Evolutionary conservation across 1,140 invertebrate genomes (phyloP).

Genomic region (Campoletis sonorensis): DNA sequence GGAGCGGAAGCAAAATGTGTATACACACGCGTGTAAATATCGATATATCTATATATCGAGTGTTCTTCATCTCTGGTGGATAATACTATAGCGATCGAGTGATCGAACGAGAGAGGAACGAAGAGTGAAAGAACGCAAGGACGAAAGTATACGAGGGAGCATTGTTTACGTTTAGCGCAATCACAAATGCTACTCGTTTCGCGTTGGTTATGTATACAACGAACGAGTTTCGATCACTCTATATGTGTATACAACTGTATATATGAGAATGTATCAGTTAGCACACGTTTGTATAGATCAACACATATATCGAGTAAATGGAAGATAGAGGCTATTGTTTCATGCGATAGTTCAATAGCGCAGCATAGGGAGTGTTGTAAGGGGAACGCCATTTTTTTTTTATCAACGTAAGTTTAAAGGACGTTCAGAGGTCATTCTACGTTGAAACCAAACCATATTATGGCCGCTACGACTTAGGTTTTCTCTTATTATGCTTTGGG

Average conservation of each 20-base stretch:
- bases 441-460: not conserved
- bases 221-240: not conserved
- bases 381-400: not conserved
- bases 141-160: conserved; percentile 59
- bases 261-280: conserved; percentile 36
- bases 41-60: not conserved
- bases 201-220: conserved; percentile 52
- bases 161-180: conserved; percentile 67
- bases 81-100: conserved; percentile 31
- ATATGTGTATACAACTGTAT: no score
- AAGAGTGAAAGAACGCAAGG: conserved; percentile 52
- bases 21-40: conserved; percentile 21
- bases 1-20: conserved; percentile 51
- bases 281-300: conserved; percentile 51
- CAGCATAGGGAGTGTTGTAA: not conserved
- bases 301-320: conserved; percentile 48
- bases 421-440: conserved; percentile 4
- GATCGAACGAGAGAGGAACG: not conserved
- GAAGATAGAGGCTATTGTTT: conserved; percentile 17
- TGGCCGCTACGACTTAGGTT: not conserved
- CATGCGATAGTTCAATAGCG: conserved; percentile 17
- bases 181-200: conserved; percentile 57
- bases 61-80: conserved; percentile 14
- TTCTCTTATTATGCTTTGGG: not conserved
- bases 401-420: not conserved